phyloP scores from a whole-genome alignment of 2,797 vertebrate species.

The Hydrolagus colliei region DNA sequence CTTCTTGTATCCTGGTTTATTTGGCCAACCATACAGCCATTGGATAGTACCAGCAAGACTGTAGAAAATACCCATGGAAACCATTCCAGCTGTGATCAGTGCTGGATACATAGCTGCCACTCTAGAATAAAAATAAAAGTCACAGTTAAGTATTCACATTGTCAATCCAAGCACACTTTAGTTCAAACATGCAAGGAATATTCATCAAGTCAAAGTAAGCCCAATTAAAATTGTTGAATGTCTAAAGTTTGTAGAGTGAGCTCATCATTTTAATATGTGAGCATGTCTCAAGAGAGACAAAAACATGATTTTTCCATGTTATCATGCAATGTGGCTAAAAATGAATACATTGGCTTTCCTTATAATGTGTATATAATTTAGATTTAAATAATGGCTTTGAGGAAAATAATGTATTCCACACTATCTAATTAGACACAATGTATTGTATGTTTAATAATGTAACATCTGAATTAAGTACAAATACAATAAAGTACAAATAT shows the following conservation, averaged over 20 bases:
- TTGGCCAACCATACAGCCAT: constrained; percentile 60
- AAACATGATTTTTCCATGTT: too few relatives aligned
- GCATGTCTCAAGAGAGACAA: too few relatives aligned
- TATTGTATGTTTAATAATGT: too few relatives aligned
- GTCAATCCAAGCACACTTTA: not conserved
- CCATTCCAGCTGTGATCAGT: not conserved
- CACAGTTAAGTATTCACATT: not conserved
- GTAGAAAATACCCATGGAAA: not conserved
- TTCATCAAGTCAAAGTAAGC: not conserved
- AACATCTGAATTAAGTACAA: too few relatives aligned
- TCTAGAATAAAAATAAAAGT: not conserved
- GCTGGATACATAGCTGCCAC: not conserved
- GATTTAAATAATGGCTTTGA: too few relatives aligned
- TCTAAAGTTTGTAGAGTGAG: not conserved
- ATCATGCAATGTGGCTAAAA: too few relatives aligned
- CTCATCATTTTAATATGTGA: too few relatives aligned
- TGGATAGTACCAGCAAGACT: constrained; percentile 33
- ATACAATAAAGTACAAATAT: too few relatives aligned
- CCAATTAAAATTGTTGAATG: not conserved
- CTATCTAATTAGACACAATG: too few relatives aligned
- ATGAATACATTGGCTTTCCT: too few relatives aligned
- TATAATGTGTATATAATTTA: too few relatives aligned
- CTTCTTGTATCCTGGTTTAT: constrained; percentile 59
- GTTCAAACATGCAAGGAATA: not conserved
- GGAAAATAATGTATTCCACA: too few relatives aligned